These are phyloP conservation scores for Heliconius congener DNA, from an alignment of 1,140 invertebrate genomes.

Conservation along the genomic window DNA sequence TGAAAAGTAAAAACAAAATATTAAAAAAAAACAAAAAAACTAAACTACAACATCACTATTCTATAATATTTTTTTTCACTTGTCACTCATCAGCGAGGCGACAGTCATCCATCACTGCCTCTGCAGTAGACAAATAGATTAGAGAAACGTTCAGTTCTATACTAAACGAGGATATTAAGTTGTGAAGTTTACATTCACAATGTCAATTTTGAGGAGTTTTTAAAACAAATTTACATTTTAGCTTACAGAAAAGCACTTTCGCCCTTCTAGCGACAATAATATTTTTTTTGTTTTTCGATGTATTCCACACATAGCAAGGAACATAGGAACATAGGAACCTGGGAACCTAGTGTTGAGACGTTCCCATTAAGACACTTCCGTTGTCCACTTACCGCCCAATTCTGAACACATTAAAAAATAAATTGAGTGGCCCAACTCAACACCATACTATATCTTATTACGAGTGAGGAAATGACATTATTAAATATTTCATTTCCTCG, in stretches of 20 bases:
- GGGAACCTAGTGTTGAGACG: not conserved
- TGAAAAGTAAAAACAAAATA: too few species aligned
- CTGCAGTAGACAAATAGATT: not conserved
- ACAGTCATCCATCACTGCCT: conserved; percentile 12
- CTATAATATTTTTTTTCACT: not conserved
- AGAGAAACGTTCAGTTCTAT: not conserved
- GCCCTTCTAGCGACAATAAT: too few species aligned
- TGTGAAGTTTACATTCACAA: not conserved
- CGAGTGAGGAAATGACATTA: not conserved
- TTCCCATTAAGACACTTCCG: not conserved
- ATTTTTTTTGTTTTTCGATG: too few species aligned
- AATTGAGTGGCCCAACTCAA: not conserved
- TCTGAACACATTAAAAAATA: not conserved
- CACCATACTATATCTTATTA: too few species aligned
- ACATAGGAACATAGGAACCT: not conserved
- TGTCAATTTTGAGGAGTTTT: not conserved
- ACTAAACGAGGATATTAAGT: not conserved
- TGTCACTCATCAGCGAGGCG: conserved; percentile 8
- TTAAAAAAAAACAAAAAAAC: not conserved
- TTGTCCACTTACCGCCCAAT: not conserved
- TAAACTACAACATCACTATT: not conserved
- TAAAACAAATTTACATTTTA: conserved; percentile 17
- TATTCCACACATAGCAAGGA: too few species aligned
- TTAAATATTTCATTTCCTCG: not conserved
- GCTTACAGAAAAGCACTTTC: not conserved